Conservation (phyloP, 2,888 invertebrate genomes). For the Pelosia muscerda region DNA sequence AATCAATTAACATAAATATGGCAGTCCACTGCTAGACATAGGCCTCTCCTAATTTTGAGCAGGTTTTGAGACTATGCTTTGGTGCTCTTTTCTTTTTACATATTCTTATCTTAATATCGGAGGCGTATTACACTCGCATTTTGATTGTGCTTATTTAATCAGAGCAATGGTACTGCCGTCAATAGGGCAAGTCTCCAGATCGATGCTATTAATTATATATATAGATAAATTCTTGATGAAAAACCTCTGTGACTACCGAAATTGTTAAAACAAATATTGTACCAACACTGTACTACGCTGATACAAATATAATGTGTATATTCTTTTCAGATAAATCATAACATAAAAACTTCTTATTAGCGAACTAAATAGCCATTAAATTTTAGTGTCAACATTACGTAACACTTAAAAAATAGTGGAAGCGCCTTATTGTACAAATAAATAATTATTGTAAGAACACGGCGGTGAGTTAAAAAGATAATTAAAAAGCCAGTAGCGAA, state of each 20-base stretch:
- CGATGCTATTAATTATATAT: neutral
- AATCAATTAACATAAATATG: too few species aligned
- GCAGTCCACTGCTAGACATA: too few species aligned
- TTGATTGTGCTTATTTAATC: neutral
- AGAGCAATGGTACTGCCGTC: neutral
- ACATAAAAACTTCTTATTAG: neutral
- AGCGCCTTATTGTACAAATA: constrained; percentile 54
- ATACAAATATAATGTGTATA: neutral
- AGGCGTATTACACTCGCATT: neutral
- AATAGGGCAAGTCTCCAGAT: neutral
- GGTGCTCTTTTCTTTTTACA: too few species aligned
- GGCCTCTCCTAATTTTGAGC: too few species aligned
- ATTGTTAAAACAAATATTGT: neutral
- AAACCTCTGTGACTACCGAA: neutral
- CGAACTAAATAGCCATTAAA: constrained; percentile 12
- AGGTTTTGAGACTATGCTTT: too few species aligned
- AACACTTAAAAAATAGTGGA: constrained; percentile 32
- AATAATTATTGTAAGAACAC: constrained; percentile 59
- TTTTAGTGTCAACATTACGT: constrained; percentile 28
- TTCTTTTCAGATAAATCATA: neutral
- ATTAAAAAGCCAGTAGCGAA: constrained; percentile 79
- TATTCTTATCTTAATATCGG: neutral
- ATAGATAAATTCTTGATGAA: neutral
- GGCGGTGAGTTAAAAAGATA: constrained; percentile 64
- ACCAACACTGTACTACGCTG: neutral